A percentile compares a stretch with the other conserved stretches of the same genome.
These are phyloP conservation scores for Lepidothrix coronata DNA, from an alignment of 2,113 vertebrate species.

Conservation along the genomic window DNA sequence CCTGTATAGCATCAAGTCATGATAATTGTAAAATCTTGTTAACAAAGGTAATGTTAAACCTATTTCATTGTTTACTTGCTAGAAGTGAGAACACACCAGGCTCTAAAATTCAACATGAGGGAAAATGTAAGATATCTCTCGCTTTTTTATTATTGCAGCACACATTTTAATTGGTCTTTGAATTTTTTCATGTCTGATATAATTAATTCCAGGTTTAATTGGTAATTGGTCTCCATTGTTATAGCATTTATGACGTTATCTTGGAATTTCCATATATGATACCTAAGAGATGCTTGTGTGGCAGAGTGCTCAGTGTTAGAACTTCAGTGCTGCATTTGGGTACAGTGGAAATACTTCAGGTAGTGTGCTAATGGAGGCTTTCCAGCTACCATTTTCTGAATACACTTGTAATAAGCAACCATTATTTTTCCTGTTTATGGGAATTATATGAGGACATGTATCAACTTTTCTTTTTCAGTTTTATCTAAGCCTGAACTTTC, in stretches of 20 bases:
- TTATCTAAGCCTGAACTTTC: neutral
- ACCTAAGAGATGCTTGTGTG: neutral
- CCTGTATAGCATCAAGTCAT: accelerated
- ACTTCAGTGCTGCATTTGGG: neutral
- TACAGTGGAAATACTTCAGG: neutral
- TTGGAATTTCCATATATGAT: neutral
- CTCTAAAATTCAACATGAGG: neutral
- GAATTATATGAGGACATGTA: neutral
- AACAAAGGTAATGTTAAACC: neutral
- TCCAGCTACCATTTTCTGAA: neutral
- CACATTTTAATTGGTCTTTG: neutral
- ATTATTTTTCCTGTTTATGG: neutral
- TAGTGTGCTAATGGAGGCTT: neutral
- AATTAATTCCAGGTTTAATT: neutral
- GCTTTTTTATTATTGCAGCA: neutral
- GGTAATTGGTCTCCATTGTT: neutral
- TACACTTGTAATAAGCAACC: neutral
- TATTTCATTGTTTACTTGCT: neutral
- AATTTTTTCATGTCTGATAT: neutral
- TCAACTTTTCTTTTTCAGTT: neutral
- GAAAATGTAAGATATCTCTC: neutral
- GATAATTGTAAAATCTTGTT: neutral
- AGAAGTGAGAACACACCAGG: neutral
- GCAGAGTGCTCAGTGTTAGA: neutral
- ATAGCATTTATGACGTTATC: neutral